These are phyloP conservation scores for Paramisgurnus dabryanus DNA, from an alignment of 2,113 vertebrate genomes.

Conservation along the genomic window DNA sequence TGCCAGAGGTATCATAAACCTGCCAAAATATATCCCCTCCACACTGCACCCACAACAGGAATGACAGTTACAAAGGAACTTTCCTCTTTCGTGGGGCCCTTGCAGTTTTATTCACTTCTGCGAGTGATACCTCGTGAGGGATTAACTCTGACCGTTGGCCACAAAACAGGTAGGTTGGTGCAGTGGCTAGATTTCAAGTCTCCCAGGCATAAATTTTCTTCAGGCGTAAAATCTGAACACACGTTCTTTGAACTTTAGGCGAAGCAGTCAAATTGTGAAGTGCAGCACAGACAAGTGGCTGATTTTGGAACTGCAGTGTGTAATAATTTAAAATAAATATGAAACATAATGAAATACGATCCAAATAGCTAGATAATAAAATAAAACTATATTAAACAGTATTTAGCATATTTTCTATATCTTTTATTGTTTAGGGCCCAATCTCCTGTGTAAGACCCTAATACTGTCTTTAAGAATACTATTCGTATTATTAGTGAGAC, in stretches of 20 bases:
- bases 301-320: neutral
- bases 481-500: no score
- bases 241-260: neutral
- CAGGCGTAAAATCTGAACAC: neutral
- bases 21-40: slow-evolving; percentile 30
- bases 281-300: slow-evolving; percentile 16
- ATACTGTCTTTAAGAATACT: no score
- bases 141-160: slow-evolving; percentile 10
- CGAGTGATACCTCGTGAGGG: neutral
- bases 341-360: no score
- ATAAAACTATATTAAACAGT: no score
- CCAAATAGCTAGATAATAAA: no score
- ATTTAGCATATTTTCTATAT: no score
- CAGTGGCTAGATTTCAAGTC: slow-evolving; percentile 11
- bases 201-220: neutral
- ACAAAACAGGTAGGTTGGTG: neutral
- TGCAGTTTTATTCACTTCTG: slow-evolving; percentile 29
- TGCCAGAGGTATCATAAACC: slow-evolving; percentile 41
- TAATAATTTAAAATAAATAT: neutral
- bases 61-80: slow-evolving; percentile 10
- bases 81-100: slow-evolving; percentile 3
- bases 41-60: slow-evolving; percentile 37
- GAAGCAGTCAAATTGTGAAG: slow-evolving; percentile 4
- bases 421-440: no score
- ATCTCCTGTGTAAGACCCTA: no score